phyloP scores from a whole-genome alignment of 2,113 vertebrate genomes.

The Neoarius graeffei region DNA sequence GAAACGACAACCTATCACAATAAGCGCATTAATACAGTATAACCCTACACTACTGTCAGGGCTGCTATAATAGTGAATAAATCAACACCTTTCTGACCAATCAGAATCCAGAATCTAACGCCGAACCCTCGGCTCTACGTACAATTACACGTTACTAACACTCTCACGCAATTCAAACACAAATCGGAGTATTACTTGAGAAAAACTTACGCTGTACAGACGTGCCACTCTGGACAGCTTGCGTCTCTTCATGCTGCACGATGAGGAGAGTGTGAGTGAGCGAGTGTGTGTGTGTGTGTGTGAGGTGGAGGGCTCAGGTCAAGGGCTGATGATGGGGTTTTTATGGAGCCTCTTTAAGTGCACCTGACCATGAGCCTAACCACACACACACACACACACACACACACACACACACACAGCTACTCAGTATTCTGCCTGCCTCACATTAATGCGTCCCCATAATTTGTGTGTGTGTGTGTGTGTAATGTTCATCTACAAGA shows the following conservation, averaged over 20 bases:
- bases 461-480: slow-evolving; percentile 31
- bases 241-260: slow-evolving; percentile 77
- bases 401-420: slow-evolving; percentile 76
- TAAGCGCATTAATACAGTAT: not conserved
- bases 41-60: not conserved
- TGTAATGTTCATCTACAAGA: not conserved
- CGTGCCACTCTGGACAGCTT: slow-evolving; percentile 82
- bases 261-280: slow-evolving; percentile 47
- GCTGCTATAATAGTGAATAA: not conserved
- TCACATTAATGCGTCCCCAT: slow-evolving; percentile 56
- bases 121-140: not conserved
- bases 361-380: slow-evolving; percentile 76
- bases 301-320: slow-evolving; percentile 34
- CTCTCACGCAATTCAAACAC: not conserved
- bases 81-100: not conserved
- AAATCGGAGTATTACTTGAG: not conserved
- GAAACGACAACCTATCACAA: not conserved
- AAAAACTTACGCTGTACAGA: slow-evolving; percentile 86
- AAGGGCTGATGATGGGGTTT: slow-evolving; percentile 58
- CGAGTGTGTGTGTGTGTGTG: slow-evolving; percentile 23
- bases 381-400: slow-evolving; percentile 77
- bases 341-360: slow-evolving; percentile 75
- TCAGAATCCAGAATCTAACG: not conserved
- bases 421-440: slow-evolving; percentile 76
- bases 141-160: not conserved